Evolutionary conservation across 2,888 invertebrate genomes (phyloP).

Genomic region (Macrosoma leucophasiata): DNA sequence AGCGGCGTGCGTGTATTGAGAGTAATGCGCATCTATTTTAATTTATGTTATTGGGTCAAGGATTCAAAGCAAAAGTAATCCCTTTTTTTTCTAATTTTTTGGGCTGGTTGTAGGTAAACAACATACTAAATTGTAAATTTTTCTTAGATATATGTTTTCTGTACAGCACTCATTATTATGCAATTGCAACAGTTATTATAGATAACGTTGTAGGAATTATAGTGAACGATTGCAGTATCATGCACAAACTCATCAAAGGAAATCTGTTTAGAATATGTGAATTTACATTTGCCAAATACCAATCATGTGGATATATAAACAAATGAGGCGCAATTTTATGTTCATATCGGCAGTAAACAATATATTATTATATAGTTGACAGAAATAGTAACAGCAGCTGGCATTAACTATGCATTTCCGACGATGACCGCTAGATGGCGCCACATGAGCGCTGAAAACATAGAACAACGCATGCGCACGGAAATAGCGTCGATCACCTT

Average conservation of each 20-base stretch:
- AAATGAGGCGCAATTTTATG: conserved; percentile 22
- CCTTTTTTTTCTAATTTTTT: too few relatives aligned
- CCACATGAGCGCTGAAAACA: conserved; percentile 42
- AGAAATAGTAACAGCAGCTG: conserved; percentile 64
- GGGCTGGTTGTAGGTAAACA: too few relatives aligned
- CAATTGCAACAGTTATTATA: too few relatives aligned
- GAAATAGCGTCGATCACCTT: conserved; percentile 71
- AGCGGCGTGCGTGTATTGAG: conserved; percentile 53
- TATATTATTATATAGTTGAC: conserved; percentile 38
- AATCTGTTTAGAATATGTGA: too few relatives aligned
- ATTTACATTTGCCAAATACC: too few relatives aligned
- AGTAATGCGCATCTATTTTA: conserved; percentile 68
- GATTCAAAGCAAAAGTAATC: conserved; percentile 50
- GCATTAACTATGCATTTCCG: conserved; percentile 43
- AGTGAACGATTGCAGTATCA: too few relatives aligned
- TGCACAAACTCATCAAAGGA: too few relatives aligned
- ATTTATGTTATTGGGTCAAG: conserved; percentile 67
- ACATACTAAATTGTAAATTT: too few relatives aligned
- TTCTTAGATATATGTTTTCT: too few relatives aligned
- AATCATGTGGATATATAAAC: conserved; percentile 1
- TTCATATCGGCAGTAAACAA: conserved; percentile 32
- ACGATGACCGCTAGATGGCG: conserved; percentile 61
- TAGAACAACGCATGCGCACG: conserved; percentile 53
- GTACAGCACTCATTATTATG: too few relatives aligned
- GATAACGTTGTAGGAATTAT: too few relatives aligned